phyloP scores from a whole-genome alignment of 2,888 invertebrate genomes.

The Dysmachus trigonus region DNA sequence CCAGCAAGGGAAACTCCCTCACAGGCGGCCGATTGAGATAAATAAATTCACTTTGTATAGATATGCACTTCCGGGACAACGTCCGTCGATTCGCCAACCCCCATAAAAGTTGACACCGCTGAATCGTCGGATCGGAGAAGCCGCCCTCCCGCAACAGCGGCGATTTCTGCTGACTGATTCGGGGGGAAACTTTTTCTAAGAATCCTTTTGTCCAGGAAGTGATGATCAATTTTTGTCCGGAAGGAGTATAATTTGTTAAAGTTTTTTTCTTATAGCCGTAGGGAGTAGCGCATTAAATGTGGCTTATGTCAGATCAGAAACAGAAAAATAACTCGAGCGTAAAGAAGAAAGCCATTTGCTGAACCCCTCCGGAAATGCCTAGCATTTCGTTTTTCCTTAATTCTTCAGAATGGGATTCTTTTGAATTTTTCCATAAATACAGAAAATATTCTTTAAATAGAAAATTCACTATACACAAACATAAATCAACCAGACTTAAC shows the following conservation, averaged over 20 bases:
- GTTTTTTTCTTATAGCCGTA: neutral
- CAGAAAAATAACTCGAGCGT: neutral
- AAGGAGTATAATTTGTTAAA: conserved; percentile 46
- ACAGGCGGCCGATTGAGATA: conserved; percentile 64
- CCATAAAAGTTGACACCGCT: neutral
- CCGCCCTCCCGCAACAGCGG: neutral
- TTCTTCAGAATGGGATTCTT: neutral
- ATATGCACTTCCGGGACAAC: conserved; percentile 43
- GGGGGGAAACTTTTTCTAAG: conserved; percentile 30
- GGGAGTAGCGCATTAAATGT: neutral
- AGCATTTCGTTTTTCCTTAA: conserved; percentile 6
- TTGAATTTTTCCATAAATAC: neutral
- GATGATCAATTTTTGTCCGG: conserved; percentile 47
- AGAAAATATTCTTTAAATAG: neutral
- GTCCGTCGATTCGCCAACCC: conserved; percentile 6
- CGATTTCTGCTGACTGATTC: neutral
- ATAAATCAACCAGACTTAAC: too few relatives aligned
- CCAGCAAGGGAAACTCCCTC: conserved; percentile 54
- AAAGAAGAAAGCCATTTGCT: neutral
- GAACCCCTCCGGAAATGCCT: conserved; percentile 19
- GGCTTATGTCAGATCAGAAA: conserved; percentile 18
- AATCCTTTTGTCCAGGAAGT: conserved; percentile 42
- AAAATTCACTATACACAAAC: too few relatives aligned
- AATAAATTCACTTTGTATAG: conserved; percentile 60
- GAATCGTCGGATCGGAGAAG: neutral